These are phyloP conservation scores for Athrips mouffetella DNA, from an alignment of 2,888 invertebrate species.

Conservation along the genomic window DNA sequence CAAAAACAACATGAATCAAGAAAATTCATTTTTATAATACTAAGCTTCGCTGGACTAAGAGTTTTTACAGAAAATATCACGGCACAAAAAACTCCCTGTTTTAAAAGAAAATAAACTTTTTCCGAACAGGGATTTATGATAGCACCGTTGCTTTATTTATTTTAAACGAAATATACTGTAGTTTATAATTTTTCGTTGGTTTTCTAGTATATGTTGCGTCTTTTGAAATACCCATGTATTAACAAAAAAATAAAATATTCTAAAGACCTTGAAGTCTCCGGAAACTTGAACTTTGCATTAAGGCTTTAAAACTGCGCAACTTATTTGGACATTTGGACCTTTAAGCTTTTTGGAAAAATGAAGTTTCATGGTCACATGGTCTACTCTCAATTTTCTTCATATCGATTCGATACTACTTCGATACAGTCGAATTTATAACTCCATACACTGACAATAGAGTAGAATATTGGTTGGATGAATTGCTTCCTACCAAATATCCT, in stretches of 20 bases:
- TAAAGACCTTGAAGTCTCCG: neutral
- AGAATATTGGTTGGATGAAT: too few species aligned
- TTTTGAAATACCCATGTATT: neutral
- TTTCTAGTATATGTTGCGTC: constrained; percentile 9
- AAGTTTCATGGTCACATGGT: too few species aligned
- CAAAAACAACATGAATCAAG: neutral
- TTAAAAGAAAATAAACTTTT: constrained; percentile 11
- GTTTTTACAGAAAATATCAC: constrained; percentile 12
- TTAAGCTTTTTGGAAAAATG: too few species aligned
- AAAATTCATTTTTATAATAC: constrained; percentile 6
- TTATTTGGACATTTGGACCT: too few species aligned
- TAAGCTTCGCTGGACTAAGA: constrained; percentile 11
- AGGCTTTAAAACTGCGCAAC: too few species aligned
- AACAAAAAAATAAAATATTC: neutral
- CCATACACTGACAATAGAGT: too few species aligned
- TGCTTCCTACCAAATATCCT: too few species aligned
- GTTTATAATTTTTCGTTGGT: constrained; percentile 27
- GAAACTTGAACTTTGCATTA: too few species aligned
- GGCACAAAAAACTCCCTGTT: constrained; percentile 19
- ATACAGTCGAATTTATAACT: too few species aligned
- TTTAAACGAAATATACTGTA: constrained; percentile 36
- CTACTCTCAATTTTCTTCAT: too few species aligned
- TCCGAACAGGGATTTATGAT: constrained; percentile 21
- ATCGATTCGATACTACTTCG: too few species aligned
- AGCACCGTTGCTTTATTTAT: constrained; percentile 49